Conservation (phyloP, 2,888 invertebrate genomes). For the Ophioninae sp. region DNA sequence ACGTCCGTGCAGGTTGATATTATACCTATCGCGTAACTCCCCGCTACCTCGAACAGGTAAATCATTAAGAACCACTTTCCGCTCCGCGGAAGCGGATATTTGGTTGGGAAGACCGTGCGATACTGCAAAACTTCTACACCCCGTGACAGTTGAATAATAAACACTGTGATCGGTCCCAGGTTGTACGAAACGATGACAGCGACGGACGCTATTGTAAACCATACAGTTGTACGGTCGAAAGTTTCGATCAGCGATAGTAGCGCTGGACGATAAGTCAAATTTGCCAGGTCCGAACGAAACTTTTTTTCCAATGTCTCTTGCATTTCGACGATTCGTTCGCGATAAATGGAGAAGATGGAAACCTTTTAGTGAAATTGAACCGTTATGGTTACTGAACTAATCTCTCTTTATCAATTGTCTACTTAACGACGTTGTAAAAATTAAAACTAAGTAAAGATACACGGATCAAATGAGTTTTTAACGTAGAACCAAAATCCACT, state of each 20-base stretch:
- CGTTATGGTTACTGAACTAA: background rate
- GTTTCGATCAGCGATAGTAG: slow-evolving; percentile 33
- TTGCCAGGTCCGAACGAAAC: slow-evolving; percentile 40
- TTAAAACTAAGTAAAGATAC: too few species aligned
- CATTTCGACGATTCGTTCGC: slow-evolving; percentile 37
- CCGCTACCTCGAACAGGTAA: slow-evolving; percentile 58
- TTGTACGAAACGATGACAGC: slow-evolving; percentile 34
- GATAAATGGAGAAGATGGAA: slow-evolving; percentile 19
- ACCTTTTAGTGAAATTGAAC: background rate
- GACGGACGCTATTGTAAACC: slow-evolving; percentile 24
- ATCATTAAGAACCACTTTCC: slow-evolving; percentile 59
- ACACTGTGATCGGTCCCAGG: slow-evolving; percentile 49
- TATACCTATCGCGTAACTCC: slow-evolving; percentile 17
- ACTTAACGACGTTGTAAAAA: too few species aligned
- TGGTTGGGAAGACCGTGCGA: slow-evolving; percentile 56
- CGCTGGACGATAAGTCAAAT: slow-evolving; percentile 21
- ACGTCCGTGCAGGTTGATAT: slow-evolving; percentile 60
- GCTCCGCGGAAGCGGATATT: slow-evolving; percentile 64
- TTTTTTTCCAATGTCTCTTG: slow-evolving; percentile 9
- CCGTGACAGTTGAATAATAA: slow-evolving; percentile 45
- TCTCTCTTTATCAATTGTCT: too few species aligned
- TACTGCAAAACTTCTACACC: slow-evolving; percentile 54
- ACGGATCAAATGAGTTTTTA: too few species aligned
- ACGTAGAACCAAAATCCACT: too few species aligned
- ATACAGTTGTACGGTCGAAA: slow-evolving; percentile 36